phyloP scores from a whole-genome alignment of 2,888 invertebrate genomes.

The Corythucha ciliata region DNA sequence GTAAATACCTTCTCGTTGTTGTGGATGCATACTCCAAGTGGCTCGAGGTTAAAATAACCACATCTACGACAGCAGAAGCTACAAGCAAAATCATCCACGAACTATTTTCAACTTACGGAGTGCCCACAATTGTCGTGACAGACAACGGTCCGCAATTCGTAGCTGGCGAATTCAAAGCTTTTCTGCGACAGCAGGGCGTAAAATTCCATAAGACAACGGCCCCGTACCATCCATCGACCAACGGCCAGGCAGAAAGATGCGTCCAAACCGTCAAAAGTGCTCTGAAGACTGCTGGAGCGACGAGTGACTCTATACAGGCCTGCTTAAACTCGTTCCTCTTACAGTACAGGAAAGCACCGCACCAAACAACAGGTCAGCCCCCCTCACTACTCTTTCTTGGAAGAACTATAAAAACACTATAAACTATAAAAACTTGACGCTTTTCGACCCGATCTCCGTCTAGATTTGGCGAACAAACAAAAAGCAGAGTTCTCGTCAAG shows the following conservation, averaged over 20 bases:
- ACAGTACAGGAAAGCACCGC: conserved; percentile 13
- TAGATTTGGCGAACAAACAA: too few species aligned
- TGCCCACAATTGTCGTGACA: conserved; percentile 26
- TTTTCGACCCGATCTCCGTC: not conserved
- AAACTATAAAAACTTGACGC: conserved; percentile 1
- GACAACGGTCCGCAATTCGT: conserved; percentile 30
- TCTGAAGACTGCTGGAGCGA: not conserved
- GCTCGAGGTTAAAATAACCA: conserved; percentile 30
- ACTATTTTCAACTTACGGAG: conserved; percentile 27
- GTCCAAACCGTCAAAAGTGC: conserved; percentile 17
- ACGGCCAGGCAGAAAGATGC: conserved; percentile 19
- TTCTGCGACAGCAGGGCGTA: conserved; percentile 24
- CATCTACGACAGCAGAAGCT: conserved; percentile 24
- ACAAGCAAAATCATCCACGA: conserved; percentile 22
- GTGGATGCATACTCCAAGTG: conserved; percentile 35
- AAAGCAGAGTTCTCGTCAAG: not conserved
- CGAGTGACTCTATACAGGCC: not conserved
- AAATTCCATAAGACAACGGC: conserved; percentile 24
- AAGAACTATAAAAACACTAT: conserved; percentile 3
- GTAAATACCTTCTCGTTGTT: conserved; percentile 30
- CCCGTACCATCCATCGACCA: conserved; percentile 7
- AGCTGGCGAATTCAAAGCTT: conserved; percentile 24
- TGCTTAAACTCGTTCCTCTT: conserved; percentile 4
- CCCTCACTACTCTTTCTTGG: conserved; percentile 17
- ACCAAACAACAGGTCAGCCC: conserved; percentile 19